Evolutionary conservation across 2,888 invertebrate genomes (phyloP), one percentile per base, ranked within the genome.

Genomic region (Ochropleura plecta): DNA sequence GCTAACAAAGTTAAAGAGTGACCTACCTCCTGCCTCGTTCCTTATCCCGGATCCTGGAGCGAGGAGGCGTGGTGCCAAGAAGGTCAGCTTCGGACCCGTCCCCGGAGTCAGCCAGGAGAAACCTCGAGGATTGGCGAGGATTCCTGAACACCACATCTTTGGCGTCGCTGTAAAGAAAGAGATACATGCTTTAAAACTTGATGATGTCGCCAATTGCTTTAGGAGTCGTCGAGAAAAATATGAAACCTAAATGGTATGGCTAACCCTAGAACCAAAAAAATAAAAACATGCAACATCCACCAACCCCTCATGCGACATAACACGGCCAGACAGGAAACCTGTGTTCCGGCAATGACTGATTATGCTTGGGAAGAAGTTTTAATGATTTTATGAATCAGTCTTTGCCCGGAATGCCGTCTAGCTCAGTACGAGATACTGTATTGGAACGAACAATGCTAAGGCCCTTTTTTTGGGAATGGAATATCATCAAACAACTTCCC

Each of bases 1-100:
- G 3, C 16, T 7, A 2, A 30, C 53, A 7, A n/a, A n/a, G 44
- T 57, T 49, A 14, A 55, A 44, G 4, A 51, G 44, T 48, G n/a
- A 85, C 89, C 86, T 90, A 97, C 97, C 96, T 96, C 73, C 94
- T 90, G 86, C 94, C 89, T 86, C 94, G 95, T 88, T 97, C 97
- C 91, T 97, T 97, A 84, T 97, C 97, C 89, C 97, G 97, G 88
- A 98, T 97, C 88, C 98, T 97, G 68, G 98, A 98, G 83, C 98
- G 96, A 0, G 98, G 98, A n/a, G 98, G 98, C 63, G 98, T 98
- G 90, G 97, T 97, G 70, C 98, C 98, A 85, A 98, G 98, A 81
- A 97, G 97, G 88, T 98, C 98, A 0, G 95, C 95, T 79, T 96
- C 96, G 76, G 97, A 95, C 2, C 96, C 96, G 68, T 96, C 95